Evolutionary conservation across 2,888 invertebrate genomes (phyloP).

Genomic region (Timandra comae): DNA sequence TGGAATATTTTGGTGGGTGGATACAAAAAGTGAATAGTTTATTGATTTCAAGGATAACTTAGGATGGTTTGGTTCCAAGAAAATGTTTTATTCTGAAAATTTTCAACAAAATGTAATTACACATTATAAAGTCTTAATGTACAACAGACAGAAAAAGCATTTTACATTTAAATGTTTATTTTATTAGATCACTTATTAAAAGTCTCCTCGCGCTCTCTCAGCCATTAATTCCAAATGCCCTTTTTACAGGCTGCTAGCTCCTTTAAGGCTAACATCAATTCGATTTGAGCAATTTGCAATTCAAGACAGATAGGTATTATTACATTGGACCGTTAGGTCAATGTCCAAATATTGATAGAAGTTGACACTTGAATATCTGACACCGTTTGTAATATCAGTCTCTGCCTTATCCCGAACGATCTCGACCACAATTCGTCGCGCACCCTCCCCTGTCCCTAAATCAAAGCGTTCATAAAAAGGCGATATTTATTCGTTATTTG

Average conservation of each 20-base stretch:
- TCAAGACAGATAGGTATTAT: constrained; percentile 7
- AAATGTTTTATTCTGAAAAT: too few species aligned
- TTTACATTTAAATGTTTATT: background rate
- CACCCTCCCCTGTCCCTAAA: constrained; percentile 60
- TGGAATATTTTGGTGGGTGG: constrained; percentile 24
- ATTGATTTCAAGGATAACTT: too few species aligned
- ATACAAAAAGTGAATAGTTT: too few species aligned
- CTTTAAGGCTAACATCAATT: constrained; percentile 19
- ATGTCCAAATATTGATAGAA: constrained; percentile 55
- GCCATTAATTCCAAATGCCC: constrained; percentile 15
- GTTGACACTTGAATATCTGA: constrained; percentile 51
- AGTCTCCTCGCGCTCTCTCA: constrained; percentile 9
- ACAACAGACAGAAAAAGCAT: too few species aligned
- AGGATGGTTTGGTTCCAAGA: too few species aligned
- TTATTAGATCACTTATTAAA: constrained; percentile 1
- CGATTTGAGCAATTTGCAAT: constrained; percentile 32
- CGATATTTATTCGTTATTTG: constrained; percentile 75
- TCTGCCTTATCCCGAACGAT: constrained; percentile 55
- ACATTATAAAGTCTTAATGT: too few species aligned
- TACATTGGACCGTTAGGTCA: constrained; percentile 24
- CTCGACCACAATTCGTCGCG: constrained; percentile 66
- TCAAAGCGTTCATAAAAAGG: constrained; percentile 66
- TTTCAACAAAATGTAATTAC: too few species aligned
- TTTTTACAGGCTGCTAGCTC: constrained; percentile 11
- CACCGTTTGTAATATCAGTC: constrained; percentile 60